Evolutionary conservation across 2,888 invertebrate species (phyloP).

Genomic region (Buathra laborator): DNA sequence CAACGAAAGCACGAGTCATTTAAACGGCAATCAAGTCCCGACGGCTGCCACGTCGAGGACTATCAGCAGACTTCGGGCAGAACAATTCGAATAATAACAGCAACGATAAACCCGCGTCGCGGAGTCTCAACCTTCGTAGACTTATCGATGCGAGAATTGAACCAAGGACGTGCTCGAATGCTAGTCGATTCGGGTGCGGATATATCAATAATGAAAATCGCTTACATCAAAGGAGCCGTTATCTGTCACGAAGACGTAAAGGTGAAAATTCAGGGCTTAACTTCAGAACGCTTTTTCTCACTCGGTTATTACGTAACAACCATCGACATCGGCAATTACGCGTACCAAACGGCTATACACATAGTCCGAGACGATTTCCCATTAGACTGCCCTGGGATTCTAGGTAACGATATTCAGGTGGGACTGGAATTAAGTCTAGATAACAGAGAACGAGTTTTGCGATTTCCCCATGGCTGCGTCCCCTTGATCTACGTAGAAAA

Average conservation of each 20-base stretch:
- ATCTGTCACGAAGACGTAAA: constrained; percentile 46
- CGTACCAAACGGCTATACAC: constrained; percentile 37
- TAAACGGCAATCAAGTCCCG: constrained; percentile 36
- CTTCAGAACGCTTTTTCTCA: constrained; percentile 38
- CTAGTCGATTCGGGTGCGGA: constrained; percentile 45
- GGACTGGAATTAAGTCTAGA: constrained; percentile 28
- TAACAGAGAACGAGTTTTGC: background rate
- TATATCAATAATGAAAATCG: constrained; percentile 53
- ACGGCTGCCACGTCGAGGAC: constrained; percentile 50
- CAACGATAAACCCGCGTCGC: background rate
- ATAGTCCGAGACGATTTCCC: constrained; percentile 57
- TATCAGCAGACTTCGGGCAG: constrained; percentile 34
- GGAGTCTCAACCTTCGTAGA: constrained; percentile 37
- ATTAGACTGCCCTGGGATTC: constrained; percentile 44
- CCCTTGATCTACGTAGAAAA: constrained; percentile 31
- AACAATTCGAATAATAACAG: constrained; percentile 6
- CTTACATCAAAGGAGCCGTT: constrained; percentile 23
- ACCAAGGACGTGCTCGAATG: constrained; percentile 4
- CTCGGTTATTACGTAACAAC: constrained; percentile 44
- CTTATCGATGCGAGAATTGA: constrained; percentile 11
- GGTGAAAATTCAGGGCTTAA: constrained; percentile 43
- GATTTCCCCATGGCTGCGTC: constrained; percentile 11
- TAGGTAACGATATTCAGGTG: constrained; percentile 48
- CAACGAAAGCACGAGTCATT: background rate
- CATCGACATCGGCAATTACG: constrained; percentile 8